Evolutionary conservation across 2,113 vertebrate genomes (phyloP).

Genomic region (Fulmarus glacialis): DNA sequence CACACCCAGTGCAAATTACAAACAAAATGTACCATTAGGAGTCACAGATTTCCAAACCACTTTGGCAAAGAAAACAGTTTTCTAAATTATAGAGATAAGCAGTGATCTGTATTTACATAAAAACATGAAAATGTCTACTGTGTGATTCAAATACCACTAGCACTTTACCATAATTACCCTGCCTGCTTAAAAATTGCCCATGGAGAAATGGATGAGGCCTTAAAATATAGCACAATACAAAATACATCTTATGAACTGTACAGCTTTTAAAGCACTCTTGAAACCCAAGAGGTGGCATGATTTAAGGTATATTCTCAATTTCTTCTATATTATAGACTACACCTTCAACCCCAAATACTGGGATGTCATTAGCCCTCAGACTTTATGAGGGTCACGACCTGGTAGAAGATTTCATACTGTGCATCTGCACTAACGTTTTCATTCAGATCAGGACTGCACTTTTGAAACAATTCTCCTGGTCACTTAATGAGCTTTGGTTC

Average conservation of each 20-base stretch:
- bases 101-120: slow-evolving; percentile 50
- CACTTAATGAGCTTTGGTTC: background rate
- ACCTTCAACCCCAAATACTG: background rate
- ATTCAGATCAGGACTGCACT: background rate
- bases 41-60: slow-evolving; percentile 9
- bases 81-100: slow-evolving; percentile 40
- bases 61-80: slow-evolving; percentile 32
- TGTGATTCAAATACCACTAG: slow-evolving; percentile 49
- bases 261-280: slow-evolving; percentile 29
- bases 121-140: slow-evolving; percentile 38
- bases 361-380: background rate
- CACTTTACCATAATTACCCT: slow-evolving; percentile 32
- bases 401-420: background rate
- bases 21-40: background rate
- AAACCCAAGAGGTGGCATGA: background rate
- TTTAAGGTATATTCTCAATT: slow-evolving; percentile 26
- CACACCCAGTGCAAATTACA: background rate
- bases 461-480: background rate
- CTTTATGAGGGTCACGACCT: background rate
- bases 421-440: background rate
- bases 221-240: slow-evolving; percentile 30
- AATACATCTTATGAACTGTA: background rate
- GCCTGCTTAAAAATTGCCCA: slow-evolving; percentile 29
- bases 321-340: background rate
- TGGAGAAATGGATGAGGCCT: slow-evolving; percentile 32